Conservation (phyloP, 2,113 vertebrate genomes). For the Gadus macrocephalus region DNA sequence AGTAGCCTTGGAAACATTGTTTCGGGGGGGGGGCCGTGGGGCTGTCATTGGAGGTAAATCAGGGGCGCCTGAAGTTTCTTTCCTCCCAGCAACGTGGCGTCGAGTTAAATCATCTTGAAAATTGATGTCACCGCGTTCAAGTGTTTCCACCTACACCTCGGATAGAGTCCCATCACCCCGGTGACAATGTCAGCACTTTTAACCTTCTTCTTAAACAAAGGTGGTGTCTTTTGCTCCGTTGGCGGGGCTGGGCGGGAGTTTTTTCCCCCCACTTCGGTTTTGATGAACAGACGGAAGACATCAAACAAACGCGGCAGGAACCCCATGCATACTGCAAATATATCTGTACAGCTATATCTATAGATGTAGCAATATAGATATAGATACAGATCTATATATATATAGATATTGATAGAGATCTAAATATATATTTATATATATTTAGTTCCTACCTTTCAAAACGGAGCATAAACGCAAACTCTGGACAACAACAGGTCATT, state of each 20-base stretch:
- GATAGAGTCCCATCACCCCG: slow-evolving; percentile 75
- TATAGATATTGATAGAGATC: too few species aligned
- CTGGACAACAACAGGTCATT: too few species aligned
- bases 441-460: too few species aligned
- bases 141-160: slow-evolving; percentile 75
- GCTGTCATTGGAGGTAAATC: slow-evolving; percentile 79
- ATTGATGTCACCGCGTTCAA: slow-evolving; percentile 77
- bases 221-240: slow-evolving; percentile 39
- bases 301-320: too few species aligned
- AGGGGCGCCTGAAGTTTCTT: slow-evolving; percentile 73
- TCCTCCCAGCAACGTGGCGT: slow-evolving; percentile 63
- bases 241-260: slow-evolving; percentile 33
- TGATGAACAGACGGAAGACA: background rate
- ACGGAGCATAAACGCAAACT: too few species aligned
- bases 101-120: slow-evolving; percentile 82
- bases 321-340: too few species aligned
- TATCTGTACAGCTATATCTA: too few species aligned
- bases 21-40: slow-evolving; percentile 63
- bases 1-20: slow-evolving; percentile 83
- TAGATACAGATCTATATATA: too few species aligned
- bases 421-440: too few species aligned
- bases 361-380: too few species aligned
- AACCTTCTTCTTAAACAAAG: slow-evolving; percentile 61
- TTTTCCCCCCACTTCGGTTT: slow-evolving; percentile 3
- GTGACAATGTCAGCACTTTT: slow-evolving; percentile 81